Percentiles rank a stretch among this genome's conserved stretches.
Evolutionary conservation across 2,888 invertebrate genomes (phyloP).

Genomic region (Parapristionchus giblindavisi): DNA sequence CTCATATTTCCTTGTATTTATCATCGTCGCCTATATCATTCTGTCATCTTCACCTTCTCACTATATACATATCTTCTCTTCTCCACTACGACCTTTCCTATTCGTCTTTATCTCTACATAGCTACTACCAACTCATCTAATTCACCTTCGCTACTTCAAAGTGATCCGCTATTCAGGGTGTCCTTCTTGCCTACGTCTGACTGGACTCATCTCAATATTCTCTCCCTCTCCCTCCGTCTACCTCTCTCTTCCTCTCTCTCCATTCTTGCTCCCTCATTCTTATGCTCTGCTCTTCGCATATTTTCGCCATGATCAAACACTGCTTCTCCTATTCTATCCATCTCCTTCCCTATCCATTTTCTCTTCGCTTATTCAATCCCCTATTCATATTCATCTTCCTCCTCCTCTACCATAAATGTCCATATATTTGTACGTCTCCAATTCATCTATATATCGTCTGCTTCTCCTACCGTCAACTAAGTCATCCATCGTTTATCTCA

Average conservation of each 20-base stretch:
- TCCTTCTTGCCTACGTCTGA: no score
- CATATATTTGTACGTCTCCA: no score
- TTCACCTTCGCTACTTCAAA: no score
- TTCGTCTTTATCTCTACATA: background rate
- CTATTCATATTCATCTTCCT: background rate
- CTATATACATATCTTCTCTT: background rate
- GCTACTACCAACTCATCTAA: conserved; percentile 9
- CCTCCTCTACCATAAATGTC: no score
- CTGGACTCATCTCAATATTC: no score
- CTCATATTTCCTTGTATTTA: background rate
- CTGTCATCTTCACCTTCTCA: background rate
- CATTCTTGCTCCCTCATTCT: background rate
- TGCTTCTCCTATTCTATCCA: background rate
- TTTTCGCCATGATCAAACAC: background rate
- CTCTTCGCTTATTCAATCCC: background rate
- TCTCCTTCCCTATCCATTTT: background rate
- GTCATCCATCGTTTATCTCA: background rate
- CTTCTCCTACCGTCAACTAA: no score
- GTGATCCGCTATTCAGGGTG: no score
- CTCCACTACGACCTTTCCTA: background rate
- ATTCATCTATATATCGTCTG: no score
- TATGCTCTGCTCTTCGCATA: conserved; percentile 1
- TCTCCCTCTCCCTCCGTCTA: conserved; percentile 7
- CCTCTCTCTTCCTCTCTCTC: conserved; percentile 7
- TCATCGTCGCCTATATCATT: background rate